A percentile compares a stretch with the other conserved stretches of the same genome.
Conservation (phyloP, 2,888 invertebrate genomes). For the Mesochorus sp. region DNA sequence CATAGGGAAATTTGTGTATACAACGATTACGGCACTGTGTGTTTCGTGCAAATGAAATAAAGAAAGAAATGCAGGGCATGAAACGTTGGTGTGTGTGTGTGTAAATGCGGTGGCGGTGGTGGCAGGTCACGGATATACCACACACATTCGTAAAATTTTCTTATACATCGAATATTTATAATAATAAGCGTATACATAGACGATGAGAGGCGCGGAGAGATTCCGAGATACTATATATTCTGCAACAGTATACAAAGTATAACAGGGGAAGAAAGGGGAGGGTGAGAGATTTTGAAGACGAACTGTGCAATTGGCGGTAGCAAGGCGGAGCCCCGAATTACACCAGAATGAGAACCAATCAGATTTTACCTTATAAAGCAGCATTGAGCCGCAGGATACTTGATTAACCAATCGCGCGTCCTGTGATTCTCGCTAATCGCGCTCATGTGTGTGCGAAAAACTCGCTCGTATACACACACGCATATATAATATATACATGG, state of each 20-base stretch:
- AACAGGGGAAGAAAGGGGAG: slow-evolving; percentile 63
- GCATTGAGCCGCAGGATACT: slow-evolving; percentile 80
- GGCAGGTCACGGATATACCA: too few relatives aligned
- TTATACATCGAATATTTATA: neutral
- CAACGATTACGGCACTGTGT: slow-evolving; percentile 34
- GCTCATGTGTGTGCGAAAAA: slow-evolving; percentile 45
- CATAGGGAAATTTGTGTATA: slow-evolving; percentile 11
- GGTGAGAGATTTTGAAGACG: slow-evolving; percentile 69
- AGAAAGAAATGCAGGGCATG: slow-evolving; percentile 17
- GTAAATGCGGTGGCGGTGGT: too few relatives aligned
- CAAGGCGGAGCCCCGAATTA: slow-evolving; percentile 79
- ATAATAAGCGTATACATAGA: neutral
- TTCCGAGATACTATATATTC: slow-evolving; percentile 46
- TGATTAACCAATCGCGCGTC: slow-evolving; percentile 81
- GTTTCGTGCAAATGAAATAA: neutral
- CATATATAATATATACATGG: neutral
- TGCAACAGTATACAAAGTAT: slow-evolving; percentile 18
- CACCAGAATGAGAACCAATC: slow-evolving; percentile 80
- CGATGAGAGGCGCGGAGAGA: slow-evolving; percentile 10
- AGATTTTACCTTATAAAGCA: slow-evolving; percentile 81
- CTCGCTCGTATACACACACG: slow-evolving; percentile 14
- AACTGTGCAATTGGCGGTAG: slow-evolving; percentile 79
- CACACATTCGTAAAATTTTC: slow-evolving; percentile 7
- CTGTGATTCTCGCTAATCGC: slow-evolving; percentile 74
- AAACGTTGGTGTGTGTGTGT: too few relatives aligned